These are phyloP conservation scores for Trichonephila inaurata DNA, from an alignment of 1,140 invertebrate species.

Conservation along the genomic window DNA sequence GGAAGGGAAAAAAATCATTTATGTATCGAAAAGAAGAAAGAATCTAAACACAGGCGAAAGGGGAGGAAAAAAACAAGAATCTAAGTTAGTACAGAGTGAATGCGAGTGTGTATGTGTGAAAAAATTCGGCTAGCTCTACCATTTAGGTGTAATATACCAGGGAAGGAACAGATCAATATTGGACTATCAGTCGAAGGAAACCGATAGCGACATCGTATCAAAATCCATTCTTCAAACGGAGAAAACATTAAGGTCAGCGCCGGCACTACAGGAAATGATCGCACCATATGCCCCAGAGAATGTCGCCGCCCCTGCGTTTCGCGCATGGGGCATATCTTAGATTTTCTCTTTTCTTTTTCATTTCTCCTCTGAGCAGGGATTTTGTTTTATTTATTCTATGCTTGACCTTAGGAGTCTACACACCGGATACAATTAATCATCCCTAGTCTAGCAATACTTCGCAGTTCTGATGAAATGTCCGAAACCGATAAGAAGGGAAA, in stretches of 20 bases:
- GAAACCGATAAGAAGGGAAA: constrained; percentile 26
- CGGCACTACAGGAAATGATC: constrained; percentile 71
- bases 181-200: constrained; percentile 74
- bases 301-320: not conserved
- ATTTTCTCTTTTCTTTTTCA: constrained; percentile 49
- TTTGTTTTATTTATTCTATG: constrained; percentile 55
- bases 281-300: constrained; percentile 69
- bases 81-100: constrained; percentile 61
- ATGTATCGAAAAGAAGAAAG: not conserved
- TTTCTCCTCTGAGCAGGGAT: not conserved
- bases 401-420: constrained; percentile 66
- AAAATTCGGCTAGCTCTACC: constrained; percentile 34
- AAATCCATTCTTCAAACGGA: constrained; percentile 76
- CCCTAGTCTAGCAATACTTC: constrained; percentile 55
- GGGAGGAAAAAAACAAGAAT: constrained; percentile 40
- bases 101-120: not conserved
- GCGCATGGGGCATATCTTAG: constrained; percentile 28
- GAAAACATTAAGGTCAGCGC: constrained; percentile 72
- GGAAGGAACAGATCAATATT: constrained; percentile 73
- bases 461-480: constrained; percentile 64
- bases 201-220: constrained; percentile 76
- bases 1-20: not conserved
- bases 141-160: constrained; percentile 73
- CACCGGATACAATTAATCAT: constrained; percentile 75
- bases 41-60: not conserved